Evolutionary conservation across 2,888 invertebrate genomes (phyloP), one percentile per base, ranked within the genome.

Genomic region (Polymixis lichenea): DNA sequence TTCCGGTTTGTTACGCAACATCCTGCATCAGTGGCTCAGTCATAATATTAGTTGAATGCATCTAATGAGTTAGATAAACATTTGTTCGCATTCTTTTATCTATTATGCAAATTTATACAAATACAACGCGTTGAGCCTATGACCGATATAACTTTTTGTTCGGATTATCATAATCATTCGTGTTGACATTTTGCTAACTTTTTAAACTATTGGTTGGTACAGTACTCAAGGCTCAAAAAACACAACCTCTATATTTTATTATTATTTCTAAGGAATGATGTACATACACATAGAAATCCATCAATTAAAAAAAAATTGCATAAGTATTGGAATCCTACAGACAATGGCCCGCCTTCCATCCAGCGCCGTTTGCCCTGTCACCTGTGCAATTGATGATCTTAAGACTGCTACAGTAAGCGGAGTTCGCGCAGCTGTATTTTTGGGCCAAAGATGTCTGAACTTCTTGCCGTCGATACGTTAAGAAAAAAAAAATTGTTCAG

Each of bases 1-100:
- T 85, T 85, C 85, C 85, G 85, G 78, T 53, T 58, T 51, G 55
- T 85, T 86, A 55, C 72, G 74, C 76, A 80, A 85, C 61, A 61
- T 77, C 75, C 72, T 77, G 28, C 32, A 19, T 65, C 25, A 1
- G 2, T 38, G 6, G 62, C 49, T 70, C 61, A 25, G 46, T 13
- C 38, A 64, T 67, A 85, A 72, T 67, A 71, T 77, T 68, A 70
- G 17, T 66, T 74, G 22, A 53, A 70, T 83, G 55, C 78, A 71
- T 60, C 25, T 72, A 32, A 70, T 68, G 19, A 28, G 38, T 55
- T 55, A 28, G 8, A n/a, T 28, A 13, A 2, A n/a, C 6, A 17
- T 58, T 25, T 60, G 2, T 51, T 19, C 25, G 53, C 32, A 49
- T 72, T 53, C 6, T n/a, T 46, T 56, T 28, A 53, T 46, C 15